Conservation (phyloP, 2,888 invertebrate species). For the Noctuana brunneofusca region DNA sequence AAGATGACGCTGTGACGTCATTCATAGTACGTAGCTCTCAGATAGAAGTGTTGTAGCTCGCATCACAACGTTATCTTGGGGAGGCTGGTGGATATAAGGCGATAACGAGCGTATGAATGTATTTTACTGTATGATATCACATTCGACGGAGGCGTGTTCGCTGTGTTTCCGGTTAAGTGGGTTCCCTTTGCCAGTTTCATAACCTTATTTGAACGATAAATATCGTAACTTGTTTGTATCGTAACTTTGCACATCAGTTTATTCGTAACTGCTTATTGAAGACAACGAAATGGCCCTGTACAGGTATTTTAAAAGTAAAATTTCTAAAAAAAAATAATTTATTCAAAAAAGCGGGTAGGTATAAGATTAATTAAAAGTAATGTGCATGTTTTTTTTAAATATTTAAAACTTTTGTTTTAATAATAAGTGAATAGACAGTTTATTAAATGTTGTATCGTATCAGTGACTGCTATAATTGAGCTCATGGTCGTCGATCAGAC, state of each 20-base stretch:
- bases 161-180: slow-evolving; percentile 51
- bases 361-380: not conserved
- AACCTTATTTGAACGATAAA: slow-evolving; percentile 52
- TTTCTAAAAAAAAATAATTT: not conserved
- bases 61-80: slow-evolving; percentile 64
- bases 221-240: slow-evolving; percentile 35
- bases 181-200: slow-evolving; percentile 49
- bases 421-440: not conserved
- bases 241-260: slow-evolving; percentile 37
- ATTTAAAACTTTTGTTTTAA: not conserved
- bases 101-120: slow-evolving; percentile 63
- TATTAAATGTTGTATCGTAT: slow-evolving; percentile 15
- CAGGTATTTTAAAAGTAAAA: slow-evolving; percentile 54
- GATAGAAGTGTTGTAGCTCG: slow-evolving; percentile 78
- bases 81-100: slow-evolving; percentile 74
- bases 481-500: slow-evolving; percentile 24
- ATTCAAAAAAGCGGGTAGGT: not conserved
- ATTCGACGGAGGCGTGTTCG: slow-evolving; percentile 72
- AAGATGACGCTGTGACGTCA: slow-evolving; percentile 69
- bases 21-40: slow-evolving; percentile 83
- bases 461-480: slow-evolving; percentile 8
- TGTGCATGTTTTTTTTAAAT: not conserved
- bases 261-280: slow-evolving; percentile 51
- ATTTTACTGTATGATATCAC: slow-evolving; percentile 74
- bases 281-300: slow-evolving; percentile 67